Base-by-base conservation (phyloP, 2,888 invertebrate genomes). In the Elegia similella region DNA sequence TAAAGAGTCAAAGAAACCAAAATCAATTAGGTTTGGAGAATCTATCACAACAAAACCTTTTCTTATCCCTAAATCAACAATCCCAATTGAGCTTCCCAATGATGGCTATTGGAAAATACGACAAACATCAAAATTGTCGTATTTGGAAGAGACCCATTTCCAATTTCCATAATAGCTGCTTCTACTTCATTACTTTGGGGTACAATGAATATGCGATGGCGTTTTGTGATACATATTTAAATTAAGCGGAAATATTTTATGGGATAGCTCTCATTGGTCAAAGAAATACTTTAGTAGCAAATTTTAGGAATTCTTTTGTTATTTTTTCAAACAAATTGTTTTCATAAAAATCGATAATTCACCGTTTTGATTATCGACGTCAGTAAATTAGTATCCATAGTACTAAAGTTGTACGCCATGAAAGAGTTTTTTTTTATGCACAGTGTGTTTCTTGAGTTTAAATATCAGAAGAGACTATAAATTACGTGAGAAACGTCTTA, bases 91-190 rank as follows among this genome's bases (percentile, higher is more conserved):
- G 42, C 29, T 52, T 55, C 52, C 57, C 48, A 59, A 43, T 52
- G 42, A 42, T 50, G 54, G 56, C 32, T 69, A 75, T 74, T 70
- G 73, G 72, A 71, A 75, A 74, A 76, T 73, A 70, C 73, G 71
- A 72, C 73, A 75, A 77, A 80, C 76, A 77, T 76, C 78, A 75
- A 75, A 80, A 78, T 76, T 71, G 75, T 76, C 71, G 73, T 74
- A 74, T 76, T 73, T 74, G 72, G 69, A 72, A 75, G 73, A 70
- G 71, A 67, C 73, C 75, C 75, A 81, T 82, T 83, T 69, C 71
- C 80, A 76, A 81, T 81, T 80, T 83, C 76, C 81, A 85, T 85
- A 85, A 85, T 82, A 79, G 82, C 78, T 70, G 65, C 73, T 78
- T 81, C 78, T 76, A 80, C 78, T 80, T 83, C 81, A 82, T 82